phyloP scores from a whole-genome alignment of 2,888 invertebrate genomes.

The Rhagophthalmus giganteus region DNA sequence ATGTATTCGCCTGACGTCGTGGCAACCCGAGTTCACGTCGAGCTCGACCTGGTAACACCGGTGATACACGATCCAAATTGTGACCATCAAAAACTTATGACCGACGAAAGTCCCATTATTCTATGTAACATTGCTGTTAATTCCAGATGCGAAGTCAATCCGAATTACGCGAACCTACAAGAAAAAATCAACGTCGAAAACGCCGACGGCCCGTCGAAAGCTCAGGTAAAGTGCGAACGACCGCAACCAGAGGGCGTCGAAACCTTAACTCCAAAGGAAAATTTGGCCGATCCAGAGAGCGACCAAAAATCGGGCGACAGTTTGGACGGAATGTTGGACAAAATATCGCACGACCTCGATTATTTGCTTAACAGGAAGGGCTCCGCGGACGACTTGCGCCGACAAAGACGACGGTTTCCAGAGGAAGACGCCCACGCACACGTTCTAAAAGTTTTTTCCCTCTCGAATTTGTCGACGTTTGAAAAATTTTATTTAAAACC shows the following conservation, averaged over 20 bases:
- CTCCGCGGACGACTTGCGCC: too few species aligned
- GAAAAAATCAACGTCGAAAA: conserved; percentile 15
- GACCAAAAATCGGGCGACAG: conserved; percentile 39
- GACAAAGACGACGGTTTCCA: conserved; percentile 10
- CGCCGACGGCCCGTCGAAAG: conserved; percentile 8
- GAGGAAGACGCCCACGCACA: not conserved
- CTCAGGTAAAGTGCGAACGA: conserved; percentile 35
- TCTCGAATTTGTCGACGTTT: too few species aligned
- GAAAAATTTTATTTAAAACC: too few species aligned
- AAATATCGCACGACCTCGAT: conserved; percentile 81
- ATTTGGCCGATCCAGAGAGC: not conserved
- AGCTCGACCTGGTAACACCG: conserved; percentile 57
- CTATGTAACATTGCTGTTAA: conserved; percentile 48
- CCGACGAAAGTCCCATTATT: conserved; percentile 41
- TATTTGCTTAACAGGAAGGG: conserved; percentile 67
- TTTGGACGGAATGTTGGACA: conserved; percentile 70
- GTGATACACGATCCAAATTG: conserved; percentile 34
- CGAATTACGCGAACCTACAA: conserved; percentile 9
- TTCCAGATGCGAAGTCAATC: conserved; percentile 31
- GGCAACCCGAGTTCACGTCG: conserved; percentile 61
- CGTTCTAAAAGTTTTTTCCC: not conserved
- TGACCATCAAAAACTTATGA: conserved; percentile 16
- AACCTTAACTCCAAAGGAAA: conserved; percentile 32
- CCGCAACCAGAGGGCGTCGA: conserved; percentile 51
- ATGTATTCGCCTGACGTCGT: conserved; percentile 53